A percentile compares a stretch with the other conserved stretches of the same genome.
These are phyloP conservation scores for Virgularia gustaviana DNA, from an alignment of 92 coral and sea anemone species.

Conservation along the genomic window DNA sequence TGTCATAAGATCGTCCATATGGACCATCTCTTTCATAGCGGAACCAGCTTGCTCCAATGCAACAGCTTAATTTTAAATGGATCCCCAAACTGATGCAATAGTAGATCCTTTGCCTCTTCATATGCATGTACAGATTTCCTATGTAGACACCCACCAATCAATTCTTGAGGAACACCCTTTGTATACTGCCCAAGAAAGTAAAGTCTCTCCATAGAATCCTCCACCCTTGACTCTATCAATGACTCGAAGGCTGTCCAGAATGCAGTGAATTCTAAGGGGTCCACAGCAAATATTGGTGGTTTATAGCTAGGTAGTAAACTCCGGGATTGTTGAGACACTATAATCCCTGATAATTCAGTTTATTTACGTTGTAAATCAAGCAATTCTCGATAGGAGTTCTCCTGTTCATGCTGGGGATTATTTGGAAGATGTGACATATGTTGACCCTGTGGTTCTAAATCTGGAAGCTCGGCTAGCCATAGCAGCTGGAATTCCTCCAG, in stretches of 20 bases:
- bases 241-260: slow-evolving; percentile 59
- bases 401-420: background rate
- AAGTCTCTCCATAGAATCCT: slow-evolving; percentile 43
- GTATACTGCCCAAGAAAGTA: slow-evolving; percentile 59
- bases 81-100: slow-evolving; percentile 58
- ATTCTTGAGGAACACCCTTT: slow-evolving; percentile 46
- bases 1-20: slow-evolving; percentile 55
- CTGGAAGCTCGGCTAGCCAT: background rate
- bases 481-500: background rate
- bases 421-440: background rate
- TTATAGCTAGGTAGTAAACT: slow-evolving; percentile 54
- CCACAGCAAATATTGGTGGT: slow-evolving; percentile 60
- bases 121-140: slow-evolving; percentile 48
- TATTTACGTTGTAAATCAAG: slow-evolving; percentile 51
- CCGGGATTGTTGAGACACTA: slow-evolving; percentile 54
- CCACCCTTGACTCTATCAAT: slow-evolving; percentile 60
- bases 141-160: slow-evolving; percentile 55
- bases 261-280: slow-evolving; percentile 52
- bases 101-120: slow-evolving; percentile 47
- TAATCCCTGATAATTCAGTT: slow-evolving; percentile 53
- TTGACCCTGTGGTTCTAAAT: slow-evolving; percentile 11
- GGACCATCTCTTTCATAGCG: slow-evolving; percentile 49
- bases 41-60: slow-evolving; percentile 50
- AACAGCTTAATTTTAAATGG: slow-evolving; percentile 52
- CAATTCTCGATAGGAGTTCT: slow-evolving; percentile 30